Base-by-base conservation (phyloP, 2,888 invertebrate genomes). In the Chymomyza fuscimana region DNA sequence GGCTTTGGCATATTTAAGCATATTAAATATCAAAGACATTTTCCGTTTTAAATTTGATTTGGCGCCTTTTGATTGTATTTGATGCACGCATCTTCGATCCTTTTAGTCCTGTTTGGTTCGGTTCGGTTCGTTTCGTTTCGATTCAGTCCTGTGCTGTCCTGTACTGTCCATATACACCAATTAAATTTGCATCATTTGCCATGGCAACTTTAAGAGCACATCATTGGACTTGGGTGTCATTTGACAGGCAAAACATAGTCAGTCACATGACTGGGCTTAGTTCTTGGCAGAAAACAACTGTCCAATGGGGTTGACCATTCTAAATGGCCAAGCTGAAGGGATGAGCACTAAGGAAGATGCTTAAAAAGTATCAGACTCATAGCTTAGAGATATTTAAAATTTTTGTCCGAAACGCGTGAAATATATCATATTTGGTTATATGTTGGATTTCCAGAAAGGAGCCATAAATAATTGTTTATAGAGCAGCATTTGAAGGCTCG, bases 11-110 rank as follows among this genome's bases (percentile, higher is more conserved):
- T 84, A 87, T 84, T 84, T 84, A 88, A 84, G 77, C 88, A 87
- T 84, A 84, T 84, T 88, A 84, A 85, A 84, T 84, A 84, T 84
- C 88, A 84, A 84, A 84, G 87, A 88, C 88, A 87, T 76, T 84
- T 77, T 51, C 25, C 70, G 59, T 64, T 73, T 65, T 67, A 67
- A 56, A 65, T 63, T 74, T 61, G 67, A 67, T 68, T 65, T 67
- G 59, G 25, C 25, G 15, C 52, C 52, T 52, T 63, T 63, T 29
- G 12, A 15, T 60, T 32, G 40, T 46, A 12, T 46, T 46, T 46
- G 40, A 46, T 46, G 40, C 40, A 46, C 40, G 40, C 40, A 46
- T 46, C 40, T 46, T 46, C 40, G 40, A 46, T 46, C 40, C 40
- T 46, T 46, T 46, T 46, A 46, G 40, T 46, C 10, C 40, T 46